Percentiles rank a stretch among this genome's conserved stretches.
These are phyloP conservation scores for Apaloderma vittatum DNA, from an alignment of 2,113 vertebrate species.

Conservation along the genomic window DNA sequence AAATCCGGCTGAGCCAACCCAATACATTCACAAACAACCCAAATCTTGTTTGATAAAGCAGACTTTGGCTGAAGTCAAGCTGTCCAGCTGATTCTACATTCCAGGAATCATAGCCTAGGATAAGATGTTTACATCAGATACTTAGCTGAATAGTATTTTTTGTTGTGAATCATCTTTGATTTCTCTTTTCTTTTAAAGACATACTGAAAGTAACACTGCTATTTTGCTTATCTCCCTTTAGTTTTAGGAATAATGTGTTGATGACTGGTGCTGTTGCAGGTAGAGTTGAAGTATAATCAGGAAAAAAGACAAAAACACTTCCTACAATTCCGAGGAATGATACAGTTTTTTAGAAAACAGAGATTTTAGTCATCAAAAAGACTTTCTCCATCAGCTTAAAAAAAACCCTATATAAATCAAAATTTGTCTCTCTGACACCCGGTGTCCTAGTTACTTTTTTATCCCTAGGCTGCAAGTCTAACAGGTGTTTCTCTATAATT, in stretches of 20 bases:
- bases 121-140: background rate
- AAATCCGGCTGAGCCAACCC: too few species aligned
- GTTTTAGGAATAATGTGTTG: background rate
- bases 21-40: too few species aligned
- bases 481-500: conserved; percentile 1
- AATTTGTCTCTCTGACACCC: background rate
- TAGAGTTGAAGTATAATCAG: background rate
- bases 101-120: background rate
- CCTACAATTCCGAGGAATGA: background rate
- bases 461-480: background rate
- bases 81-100: background rate
- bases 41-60: background rate
- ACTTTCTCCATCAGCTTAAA: background rate
- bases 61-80: background rate
- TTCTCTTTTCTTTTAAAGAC: background rate
- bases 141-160: background rate
- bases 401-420: background rate
- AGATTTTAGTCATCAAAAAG: background rate
- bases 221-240: background rate
- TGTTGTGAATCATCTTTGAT: background rate
- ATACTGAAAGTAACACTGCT: background rate
- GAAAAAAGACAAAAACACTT: background rate
- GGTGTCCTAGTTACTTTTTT: background rate
- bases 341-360: background rate
- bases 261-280: background rate